Base-by-base conservation (phyloP, 2,113 vertebrate genomes). In the human (Homo sapiens) region DNA sequence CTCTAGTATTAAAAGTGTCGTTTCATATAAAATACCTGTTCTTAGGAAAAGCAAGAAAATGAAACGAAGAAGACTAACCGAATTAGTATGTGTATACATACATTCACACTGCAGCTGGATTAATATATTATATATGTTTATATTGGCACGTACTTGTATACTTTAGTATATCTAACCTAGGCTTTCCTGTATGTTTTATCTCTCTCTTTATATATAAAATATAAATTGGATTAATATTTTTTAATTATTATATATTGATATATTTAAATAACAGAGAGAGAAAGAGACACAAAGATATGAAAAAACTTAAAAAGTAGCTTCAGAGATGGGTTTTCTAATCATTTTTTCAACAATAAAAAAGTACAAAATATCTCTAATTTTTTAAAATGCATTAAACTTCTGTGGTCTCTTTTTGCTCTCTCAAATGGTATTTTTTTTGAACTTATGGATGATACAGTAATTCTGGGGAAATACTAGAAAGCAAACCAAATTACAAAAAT, bases 311-410 rank as follows among this genome's bases (percentile, higher is more conserved):
- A 80, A 4, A 80, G 4, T 59, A 72, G 23, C 14, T 38, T 84
- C 20, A 90, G 40, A 78, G 16, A 70, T 87, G 32, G 5, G 20
- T 75, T 92, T 93, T 13, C 25, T 84, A 17, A 57, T 14, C 87
- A 83, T 43, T n/a, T 88, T 96, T 92, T 79, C 3, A 97, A 8
- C 64, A 75, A 45, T 18, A 32, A 6, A 96, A 93, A 93, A 72
- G 1, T 35, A 84, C 3, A 93, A 97, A 94, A 85, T 66, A 70
- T 0, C 18, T 72, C 12, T 57, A 89, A 82, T 40, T 8, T 66
- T 72, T 52, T 5, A 8, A 55, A 52, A n/a, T 23, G 6, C 8
- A 22, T 84, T 75, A 48, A 91, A 40, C 4, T 79, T 82, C 25
- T 30, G 4, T 52, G 16, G 23, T 66, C 27, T 72, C 8, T 48